phyloP scores from a whole-genome alignment of 2,113 vertebrate species.

The Oreotrochilus melanogaster region DNA sequence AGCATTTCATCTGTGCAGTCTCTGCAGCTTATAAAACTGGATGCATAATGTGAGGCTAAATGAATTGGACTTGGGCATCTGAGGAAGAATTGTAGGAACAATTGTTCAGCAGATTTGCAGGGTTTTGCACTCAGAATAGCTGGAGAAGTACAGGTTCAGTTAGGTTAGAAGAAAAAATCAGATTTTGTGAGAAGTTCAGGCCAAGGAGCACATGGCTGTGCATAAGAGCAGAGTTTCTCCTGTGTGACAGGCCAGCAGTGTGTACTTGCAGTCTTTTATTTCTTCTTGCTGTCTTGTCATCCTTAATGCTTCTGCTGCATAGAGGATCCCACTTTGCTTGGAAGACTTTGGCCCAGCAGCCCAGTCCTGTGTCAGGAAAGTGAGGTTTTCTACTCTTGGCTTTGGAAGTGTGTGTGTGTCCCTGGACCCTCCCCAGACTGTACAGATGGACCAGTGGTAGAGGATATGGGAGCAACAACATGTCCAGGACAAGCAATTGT shows the following conservation, averaged over 20 bases:
- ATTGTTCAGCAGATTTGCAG: not conserved
- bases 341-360: not conserved
- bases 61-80: not conserved
- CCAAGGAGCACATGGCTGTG: not conserved
- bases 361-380: not conserved
- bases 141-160: not conserved
- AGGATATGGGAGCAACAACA: constrained; percentile 29
- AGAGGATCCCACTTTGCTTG: not conserved
- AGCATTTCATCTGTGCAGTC: not conserved
- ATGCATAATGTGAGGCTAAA: not conserved
- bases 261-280: not conserved
- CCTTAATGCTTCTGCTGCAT: not conserved
- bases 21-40: not conserved
- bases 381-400: constrained; percentile 18
- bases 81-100: not conserved
- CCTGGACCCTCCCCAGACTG: constrained; percentile 49
- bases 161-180: not conserved
- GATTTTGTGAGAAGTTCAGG: not conserved
- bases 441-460: constrained; percentile 45
- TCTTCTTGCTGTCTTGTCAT: not conserved
- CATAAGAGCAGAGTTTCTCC: not conserved
- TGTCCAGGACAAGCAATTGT: constrained; percentile 12
- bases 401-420: constrained; percentile 6
- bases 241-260: not conserved
- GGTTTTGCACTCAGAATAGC: not conserved